phyloP scores from a whole-genome alignment of 2,797 vertebrate species.

The Atherinosoma microstoma region DNA sequence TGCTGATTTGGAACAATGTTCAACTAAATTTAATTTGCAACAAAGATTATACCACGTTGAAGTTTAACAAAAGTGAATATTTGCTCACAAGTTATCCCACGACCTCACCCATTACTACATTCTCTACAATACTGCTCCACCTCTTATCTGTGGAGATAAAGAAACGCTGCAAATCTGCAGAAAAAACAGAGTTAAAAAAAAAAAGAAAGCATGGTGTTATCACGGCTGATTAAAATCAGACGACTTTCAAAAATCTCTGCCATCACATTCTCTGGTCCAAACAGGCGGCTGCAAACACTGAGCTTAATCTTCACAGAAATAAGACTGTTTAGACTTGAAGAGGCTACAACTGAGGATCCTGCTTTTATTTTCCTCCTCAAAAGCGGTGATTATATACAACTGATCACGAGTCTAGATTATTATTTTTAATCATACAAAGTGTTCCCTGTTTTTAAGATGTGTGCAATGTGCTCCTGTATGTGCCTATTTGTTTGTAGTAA shows the following conservation, averaged over 20 bases:
- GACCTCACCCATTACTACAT: conserved; percentile 13
- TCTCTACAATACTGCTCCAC: conserved; percentile 44
- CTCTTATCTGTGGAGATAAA: conserved; percentile 61
- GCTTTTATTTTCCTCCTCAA: conserved; percentile 4
- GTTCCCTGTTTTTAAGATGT: conserved; percentile 28
- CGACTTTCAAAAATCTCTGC: conserved; percentile 44
- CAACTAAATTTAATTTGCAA: conserved; percentile 2
- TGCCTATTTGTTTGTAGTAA: conserved; percentile 37
- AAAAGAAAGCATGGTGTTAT: conserved; percentile 22
- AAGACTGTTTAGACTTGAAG: conserved; percentile 33
- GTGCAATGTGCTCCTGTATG: neutral
- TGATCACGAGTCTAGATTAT: conserved; percentile 18
- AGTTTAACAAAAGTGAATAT: conserved; percentile 38
- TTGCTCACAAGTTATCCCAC: conserved; percentile 18
- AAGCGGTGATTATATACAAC: neutral
- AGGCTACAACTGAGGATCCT: conserved; percentile 1
- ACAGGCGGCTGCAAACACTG: conserved; percentile 13
- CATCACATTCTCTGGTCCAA: conserved; percentile 4
- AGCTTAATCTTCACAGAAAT: conserved; percentile 5
- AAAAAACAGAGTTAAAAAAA: conserved; percentile 31
- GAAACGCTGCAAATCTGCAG: conserved; percentile 26
- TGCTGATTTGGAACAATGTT: conserved; percentile 25
- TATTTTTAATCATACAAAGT: conserved; percentile 23
- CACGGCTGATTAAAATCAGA: conserved; percentile 34
- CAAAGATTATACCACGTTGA: conserved; percentile 6